Percentiles rank a stretch among this genome's conserved stretches.
These are phyloP conservation scores for Ramazzottius varieornatus DNA, from an alignment of 2,888 invertebrate species.

Conservation along the genomic window DNA sequence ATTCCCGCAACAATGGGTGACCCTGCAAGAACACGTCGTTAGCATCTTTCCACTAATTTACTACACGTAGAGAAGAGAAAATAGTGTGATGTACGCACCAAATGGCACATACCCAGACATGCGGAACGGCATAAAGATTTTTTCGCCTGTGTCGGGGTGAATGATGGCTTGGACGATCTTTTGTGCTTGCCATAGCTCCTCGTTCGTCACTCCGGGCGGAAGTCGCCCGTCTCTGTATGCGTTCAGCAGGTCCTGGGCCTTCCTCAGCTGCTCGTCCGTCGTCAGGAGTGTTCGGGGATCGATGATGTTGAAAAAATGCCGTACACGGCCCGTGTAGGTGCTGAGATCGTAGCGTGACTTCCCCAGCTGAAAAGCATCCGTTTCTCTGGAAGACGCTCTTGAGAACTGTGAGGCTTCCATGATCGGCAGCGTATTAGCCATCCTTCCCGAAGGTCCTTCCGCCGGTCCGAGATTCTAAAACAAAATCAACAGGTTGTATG, in stretches of 20 bases:
- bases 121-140: conserved; percentile 20
- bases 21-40: background rate
- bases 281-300: conserved; percentile 22
- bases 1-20: conserved; percentile 23
- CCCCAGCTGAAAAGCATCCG: background rate
- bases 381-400: background rate
- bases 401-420: background rate
- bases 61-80: background rate
- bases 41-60: background rate
- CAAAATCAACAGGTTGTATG: too few species aligned
- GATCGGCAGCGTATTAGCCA: too few species aligned
- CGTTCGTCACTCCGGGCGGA: conserved; percentile 14
- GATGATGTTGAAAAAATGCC: conserved; percentile 21
- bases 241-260: conserved; percentile 16
- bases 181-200: conserved; percentile 22
- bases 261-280: conserved; percentile 14
- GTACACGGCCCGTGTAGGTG: conserved; percentile 17
- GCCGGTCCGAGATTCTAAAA: too few species aligned
- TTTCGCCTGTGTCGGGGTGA: conserved; percentile 26
- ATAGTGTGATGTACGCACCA: conserved; percentile 3
- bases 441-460: too few species aligned
- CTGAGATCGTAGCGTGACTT: conserved; percentile 8
- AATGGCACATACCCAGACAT: conserved; percentile 6
- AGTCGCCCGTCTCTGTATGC: conserved; percentile 15
- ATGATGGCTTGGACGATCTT: conserved; percentile 24